Percentiles rank a stretch among this genome's conserved stretches.
Evolutionary conservation across 2,888 invertebrate genomes (phyloP).

Genomic region (Catotricha subobsoleta): DNA sequence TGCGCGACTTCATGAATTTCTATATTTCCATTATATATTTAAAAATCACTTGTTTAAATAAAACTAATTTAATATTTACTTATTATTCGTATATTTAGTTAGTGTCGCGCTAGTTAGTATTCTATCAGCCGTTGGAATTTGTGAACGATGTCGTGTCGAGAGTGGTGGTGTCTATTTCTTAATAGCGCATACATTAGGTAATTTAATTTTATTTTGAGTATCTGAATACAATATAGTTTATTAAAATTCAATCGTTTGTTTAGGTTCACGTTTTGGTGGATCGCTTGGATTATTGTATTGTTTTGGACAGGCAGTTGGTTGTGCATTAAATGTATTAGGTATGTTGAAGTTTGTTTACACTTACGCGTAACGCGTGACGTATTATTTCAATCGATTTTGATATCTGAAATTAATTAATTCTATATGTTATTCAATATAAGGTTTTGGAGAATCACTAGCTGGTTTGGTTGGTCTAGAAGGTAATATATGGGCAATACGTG

Average conservation of each 20-base stretch:
- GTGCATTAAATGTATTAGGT: conserved; percentile 77
- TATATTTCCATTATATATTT: too few species aligned
- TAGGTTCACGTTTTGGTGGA: conserved; percentile 86
- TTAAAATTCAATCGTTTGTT: too few species aligned
- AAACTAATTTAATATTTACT: too few species aligned
- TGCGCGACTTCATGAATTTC: too few species aligned
- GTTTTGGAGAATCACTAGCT: conserved; percentile 93
- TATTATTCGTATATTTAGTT: too few species aligned
- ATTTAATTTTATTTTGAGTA: too few species aligned
- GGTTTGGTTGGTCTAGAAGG: conserved; percentile 55
- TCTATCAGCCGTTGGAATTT: conserved; percentile 88
- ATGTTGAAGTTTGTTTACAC: conserved; percentile 30
- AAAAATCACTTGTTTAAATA: too few species aligned
- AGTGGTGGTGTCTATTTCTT: conserved; percentile 97
- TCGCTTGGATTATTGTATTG: conserved; percentile 86
- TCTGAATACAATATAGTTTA: too few species aligned
- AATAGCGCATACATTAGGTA: conserved; percentile 78
- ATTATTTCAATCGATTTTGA: neutral
- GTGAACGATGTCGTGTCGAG: conserved; percentile 85
- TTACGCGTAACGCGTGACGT: neutral
- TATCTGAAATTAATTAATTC: neutral
- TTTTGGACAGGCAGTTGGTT: conserved; percentile 92
- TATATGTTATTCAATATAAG: conserved; percentile 20
- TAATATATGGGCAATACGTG: conserved; percentile 63
- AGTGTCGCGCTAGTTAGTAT: conserved; percentile 82